A percentile compares a stretch with the other conserved stretches of the same genome.
These are phyloP conservation scores for Borostomias antarcticus DNA, from an alignment of 2,797 vertebrate species.

Conservation along the genomic window DNA sequence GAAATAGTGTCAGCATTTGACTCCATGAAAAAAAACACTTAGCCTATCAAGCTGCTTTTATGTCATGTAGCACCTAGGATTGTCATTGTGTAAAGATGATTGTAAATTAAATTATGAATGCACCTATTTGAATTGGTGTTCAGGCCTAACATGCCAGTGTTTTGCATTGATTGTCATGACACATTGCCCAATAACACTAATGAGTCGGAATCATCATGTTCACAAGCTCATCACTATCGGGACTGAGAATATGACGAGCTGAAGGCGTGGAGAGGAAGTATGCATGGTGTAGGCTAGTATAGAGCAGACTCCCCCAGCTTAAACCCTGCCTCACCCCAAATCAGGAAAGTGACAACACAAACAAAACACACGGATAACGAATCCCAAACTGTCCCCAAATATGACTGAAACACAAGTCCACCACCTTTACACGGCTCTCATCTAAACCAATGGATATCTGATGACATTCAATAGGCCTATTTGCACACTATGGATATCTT, in stretches of 20 bases:
- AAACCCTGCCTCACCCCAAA: conserved; percentile 56
- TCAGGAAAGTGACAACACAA: conserved; percentile 65
- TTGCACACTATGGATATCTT: no score
- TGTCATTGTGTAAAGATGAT: no score
- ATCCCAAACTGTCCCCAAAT: conserved; percentile 55
- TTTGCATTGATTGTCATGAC: neutral
- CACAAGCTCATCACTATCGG: no score
- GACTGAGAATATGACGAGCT: conserved; percentile 45
- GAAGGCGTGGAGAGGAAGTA: conserved; percentile 36
- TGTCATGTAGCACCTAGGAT: neutral
- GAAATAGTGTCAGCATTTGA: neutral
- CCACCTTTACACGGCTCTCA: conserved; percentile 42
- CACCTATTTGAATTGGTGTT: neutral
- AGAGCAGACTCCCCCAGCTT: conserved; percentile 47
- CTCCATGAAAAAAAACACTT: neutral
- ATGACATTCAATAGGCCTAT: no score
- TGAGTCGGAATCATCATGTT: no score
- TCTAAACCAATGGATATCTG: no score
- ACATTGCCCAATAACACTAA: neutral
- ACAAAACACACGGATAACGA: conserved; percentile 56
- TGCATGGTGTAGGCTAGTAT: conserved; percentile 31
- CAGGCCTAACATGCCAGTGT: neutral
- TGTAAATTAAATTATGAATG: neutral
- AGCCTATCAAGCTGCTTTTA: no score
- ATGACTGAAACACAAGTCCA: conserved; percentile 36